Evolutionary conservation across 1,140 invertebrate genomes (phyloP).

Genomic region (Cydia splendana): DNA sequence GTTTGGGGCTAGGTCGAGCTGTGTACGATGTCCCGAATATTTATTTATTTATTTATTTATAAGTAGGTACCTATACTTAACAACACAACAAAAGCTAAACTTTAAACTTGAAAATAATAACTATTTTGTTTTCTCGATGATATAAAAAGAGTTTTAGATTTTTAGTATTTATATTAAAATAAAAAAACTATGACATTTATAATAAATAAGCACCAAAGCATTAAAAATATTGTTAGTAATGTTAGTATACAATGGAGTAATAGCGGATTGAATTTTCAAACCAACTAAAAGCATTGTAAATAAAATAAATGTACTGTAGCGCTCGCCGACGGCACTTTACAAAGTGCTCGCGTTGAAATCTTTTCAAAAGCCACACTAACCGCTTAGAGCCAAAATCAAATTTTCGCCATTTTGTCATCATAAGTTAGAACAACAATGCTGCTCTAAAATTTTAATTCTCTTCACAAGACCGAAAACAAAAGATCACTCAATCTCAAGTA

Average conservation of each 20-base stretch:
- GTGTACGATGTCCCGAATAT: too few relatives aligned
- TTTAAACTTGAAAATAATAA: too few relatives aligned
- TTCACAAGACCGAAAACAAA: slow-evolving; percentile 28
- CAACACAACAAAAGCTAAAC: too few relatives aligned
- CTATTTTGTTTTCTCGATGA: too few relatives aligned
- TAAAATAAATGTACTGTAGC: slow-evolving; percentile 2
- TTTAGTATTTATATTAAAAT: not conserved
- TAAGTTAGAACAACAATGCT: slow-evolving; percentile 13
- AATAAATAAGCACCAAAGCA: not conserved
- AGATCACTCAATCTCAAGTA: slow-evolving; percentile 28
- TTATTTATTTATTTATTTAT: too few relatives aligned
- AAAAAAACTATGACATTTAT: not conserved
- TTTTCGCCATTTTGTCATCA: not conserved
- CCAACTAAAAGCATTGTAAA: slow-evolving; percentile 19
- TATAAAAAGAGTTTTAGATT: not conserved
- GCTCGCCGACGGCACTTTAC: slow-evolving; percentile 2
- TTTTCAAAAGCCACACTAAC: slow-evolving; percentile 8
- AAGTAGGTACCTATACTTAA: too few relatives aligned
- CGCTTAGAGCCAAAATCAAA: not conserved
- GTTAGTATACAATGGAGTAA: not conserved
- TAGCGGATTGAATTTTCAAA: not conserved
- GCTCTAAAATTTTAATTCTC: not conserved
- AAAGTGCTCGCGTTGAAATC: slow-evolving; percentile 20
- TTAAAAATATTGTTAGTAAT: not conserved
- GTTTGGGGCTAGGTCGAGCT: too few relatives aligned